Conservation (phyloP, 2,888 invertebrate genomes). For the Polymixis lichenea region DNA sequence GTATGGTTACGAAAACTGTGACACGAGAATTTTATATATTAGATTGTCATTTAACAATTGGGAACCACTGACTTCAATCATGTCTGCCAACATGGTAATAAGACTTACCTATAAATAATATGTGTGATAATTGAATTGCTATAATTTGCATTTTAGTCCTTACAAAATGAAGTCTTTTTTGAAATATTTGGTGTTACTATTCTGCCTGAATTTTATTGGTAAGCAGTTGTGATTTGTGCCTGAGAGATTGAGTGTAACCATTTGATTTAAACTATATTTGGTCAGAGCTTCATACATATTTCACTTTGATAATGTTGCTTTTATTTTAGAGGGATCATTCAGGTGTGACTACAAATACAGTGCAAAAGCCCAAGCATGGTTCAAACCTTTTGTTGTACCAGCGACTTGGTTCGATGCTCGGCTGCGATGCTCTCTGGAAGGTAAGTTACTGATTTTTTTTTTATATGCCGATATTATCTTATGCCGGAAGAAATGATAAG, state of each 20-base stretch:
- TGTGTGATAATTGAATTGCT: not conserved
- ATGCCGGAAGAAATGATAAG: not conserved
- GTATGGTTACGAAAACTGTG: no score
- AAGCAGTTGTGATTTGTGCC: not conserved
- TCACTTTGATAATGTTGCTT: not conserved
- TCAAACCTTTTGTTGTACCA: slow-evolving; percentile 38
- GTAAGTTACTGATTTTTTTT: slow-evolving; percentile 16
- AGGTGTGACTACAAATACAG: slow-evolving; percentile 54
- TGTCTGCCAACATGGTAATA: no score
- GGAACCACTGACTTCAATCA: no score
- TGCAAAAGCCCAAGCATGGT: slow-evolving; percentile 24
- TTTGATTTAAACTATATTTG: not conserved
- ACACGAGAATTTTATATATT: no score
- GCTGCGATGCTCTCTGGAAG: slow-evolving; percentile 41
- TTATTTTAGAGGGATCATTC: slow-evolving; percentile 34
- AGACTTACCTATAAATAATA: not conserved
- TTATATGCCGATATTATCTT: no score
- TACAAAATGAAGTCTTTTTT: slow-evolving; percentile 21
- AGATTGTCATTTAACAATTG: no score
- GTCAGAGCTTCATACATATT: no score
- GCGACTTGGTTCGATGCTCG: slow-evolving; percentile 52
- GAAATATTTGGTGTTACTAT: slow-evolving; percentile 8
- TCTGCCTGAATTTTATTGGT: slow-evolving; percentile 8
- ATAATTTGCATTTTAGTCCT: not conserved
- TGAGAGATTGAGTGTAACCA: not conserved